phyloP scores from a whole-genome alignment of 2,888 invertebrate species.

The Oscheius sp. region DNA sequence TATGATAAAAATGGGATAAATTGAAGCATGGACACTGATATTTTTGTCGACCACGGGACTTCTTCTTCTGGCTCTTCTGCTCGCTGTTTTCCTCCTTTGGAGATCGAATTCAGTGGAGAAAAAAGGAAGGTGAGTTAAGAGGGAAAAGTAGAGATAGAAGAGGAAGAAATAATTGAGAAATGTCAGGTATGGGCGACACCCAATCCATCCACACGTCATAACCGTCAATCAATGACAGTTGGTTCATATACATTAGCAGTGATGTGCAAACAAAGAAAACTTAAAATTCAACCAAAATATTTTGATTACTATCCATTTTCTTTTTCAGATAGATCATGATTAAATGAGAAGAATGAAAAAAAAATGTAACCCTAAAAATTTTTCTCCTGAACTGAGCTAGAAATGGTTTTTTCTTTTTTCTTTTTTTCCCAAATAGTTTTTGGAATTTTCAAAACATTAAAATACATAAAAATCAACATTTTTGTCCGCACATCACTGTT shows the following conservation, averaged over 20 bases:
- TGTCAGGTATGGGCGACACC: background rate
- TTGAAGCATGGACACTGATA: conserved; percentile 27
- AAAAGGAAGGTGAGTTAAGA: conserved; percentile 17
- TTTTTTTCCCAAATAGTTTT: too few relatives aligned
- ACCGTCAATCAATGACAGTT: conserved; percentile 7
- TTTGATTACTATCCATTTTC: too few relatives aligned
- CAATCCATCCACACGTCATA: conserved; percentile 15
- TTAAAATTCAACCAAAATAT: too few relatives aligned
- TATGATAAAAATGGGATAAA: background rate
- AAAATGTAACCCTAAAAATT: too few relatives aligned
- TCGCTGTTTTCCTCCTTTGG: background rate
- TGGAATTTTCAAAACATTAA: too few relatives aligned
- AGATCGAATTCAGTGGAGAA: background rate
- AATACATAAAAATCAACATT: too few relatives aligned
- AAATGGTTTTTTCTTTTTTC: background rate
- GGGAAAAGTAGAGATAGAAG: background rate
- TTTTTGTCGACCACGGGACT: background rate
- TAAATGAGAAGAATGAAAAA: too few relatives aligned
- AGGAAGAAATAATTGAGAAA: background rate
- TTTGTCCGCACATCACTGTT: background rate
- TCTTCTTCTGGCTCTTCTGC: conserved; percentile 1
- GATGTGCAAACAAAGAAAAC: too few relatives aligned
- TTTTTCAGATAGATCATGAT: too few relatives aligned
- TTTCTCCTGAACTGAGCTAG: too few relatives aligned
- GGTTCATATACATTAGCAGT: background rate